Conservation (phyloP, 2,888 invertebrate genomes). For the Nomada lathburiana region DNA sequence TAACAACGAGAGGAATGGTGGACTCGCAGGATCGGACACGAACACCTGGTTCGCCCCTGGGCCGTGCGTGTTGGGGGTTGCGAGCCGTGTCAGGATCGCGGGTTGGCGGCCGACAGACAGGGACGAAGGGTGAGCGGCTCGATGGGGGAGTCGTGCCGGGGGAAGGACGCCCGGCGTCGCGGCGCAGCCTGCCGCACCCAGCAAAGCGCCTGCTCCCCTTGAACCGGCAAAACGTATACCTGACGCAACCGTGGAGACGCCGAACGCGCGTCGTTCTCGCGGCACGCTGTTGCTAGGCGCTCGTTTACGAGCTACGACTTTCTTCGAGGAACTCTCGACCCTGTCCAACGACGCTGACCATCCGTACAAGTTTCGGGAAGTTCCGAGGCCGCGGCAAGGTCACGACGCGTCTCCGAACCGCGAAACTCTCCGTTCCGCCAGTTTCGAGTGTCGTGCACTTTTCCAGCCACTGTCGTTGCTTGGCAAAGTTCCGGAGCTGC, state of each 20-base stretch:
- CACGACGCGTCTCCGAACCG: slow-evolving; percentile 11
- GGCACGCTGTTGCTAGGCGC: slow-evolving; percentile 72
- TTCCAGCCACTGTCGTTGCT: too few species aligned
- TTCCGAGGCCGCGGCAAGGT: slow-evolving; percentile 29
- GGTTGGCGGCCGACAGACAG: slow-evolving; percentile 38
- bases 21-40: slow-evolving; percentile 13
- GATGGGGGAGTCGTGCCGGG: slow-evolving; percentile 41
- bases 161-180: slow-evolving; percentile 77
- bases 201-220: slow-evolving; percentile 77
- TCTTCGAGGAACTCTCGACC: neutral
- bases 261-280: slow-evolving; percentile 58
- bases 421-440: too few species aligned
- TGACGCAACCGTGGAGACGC: slow-evolving; percentile 61
- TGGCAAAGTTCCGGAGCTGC: neutral
- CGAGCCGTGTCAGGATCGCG: slow-evolving; percentile 52
- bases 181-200: slow-evolving; percentile 83
- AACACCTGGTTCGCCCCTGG: slow-evolving; percentile 18
- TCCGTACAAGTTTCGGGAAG: neutral
- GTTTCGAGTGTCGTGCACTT: neutral
- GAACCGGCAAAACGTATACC: slow-evolving; percentile 72
- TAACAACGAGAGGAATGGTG: neutral
- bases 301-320: slow-evolving; percentile 30
- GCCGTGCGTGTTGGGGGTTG: slow-evolving; percentile 42
- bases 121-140: slow-evolving; percentile 10
- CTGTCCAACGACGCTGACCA: slow-evolving; percentile 8